Percentiles rank a stretch among this genome's conserved stretches.
These are phyloP conservation scores for Leucoraja erinaceus DNA, from an alignment of 2,113 vertebrate genomes.

Conservation along the genomic window DNA sequence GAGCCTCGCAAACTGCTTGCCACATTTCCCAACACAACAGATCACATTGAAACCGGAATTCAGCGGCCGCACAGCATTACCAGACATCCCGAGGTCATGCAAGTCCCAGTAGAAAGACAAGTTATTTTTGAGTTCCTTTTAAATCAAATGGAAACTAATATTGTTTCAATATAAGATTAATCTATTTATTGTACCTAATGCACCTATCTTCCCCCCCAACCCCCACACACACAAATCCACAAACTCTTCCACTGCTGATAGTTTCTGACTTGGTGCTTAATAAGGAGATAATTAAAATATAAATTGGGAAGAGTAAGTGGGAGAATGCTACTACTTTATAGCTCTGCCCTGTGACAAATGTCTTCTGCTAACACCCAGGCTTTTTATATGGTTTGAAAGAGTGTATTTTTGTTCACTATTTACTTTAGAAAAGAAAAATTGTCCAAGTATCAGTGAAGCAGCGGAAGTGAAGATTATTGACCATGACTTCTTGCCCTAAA, in stretches of 20 bases:
- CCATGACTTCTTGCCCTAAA: neutral
- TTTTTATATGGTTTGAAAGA: neutral
- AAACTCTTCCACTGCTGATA: too few species aligned
- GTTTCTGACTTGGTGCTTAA: too few species aligned
- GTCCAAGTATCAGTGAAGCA: neutral
- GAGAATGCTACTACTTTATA: neutral
- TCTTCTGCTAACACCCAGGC: neutral
- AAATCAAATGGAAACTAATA: neutral
- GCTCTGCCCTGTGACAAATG: neutral
- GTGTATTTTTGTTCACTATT: neutral
- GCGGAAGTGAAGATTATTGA: neutral
- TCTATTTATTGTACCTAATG: neutral
- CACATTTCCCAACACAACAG: neutral
- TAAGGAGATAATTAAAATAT: neutral
- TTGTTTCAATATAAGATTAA: neutral
- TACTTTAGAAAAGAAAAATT: neutral
- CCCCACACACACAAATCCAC: too few species aligned
- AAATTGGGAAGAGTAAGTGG: neutral
- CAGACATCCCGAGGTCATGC: neutral
- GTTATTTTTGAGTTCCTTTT: neutral
- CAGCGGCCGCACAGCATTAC: neutral
- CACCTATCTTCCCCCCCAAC: too few species aligned
- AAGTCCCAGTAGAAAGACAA: neutral
- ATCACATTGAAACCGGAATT: neutral
- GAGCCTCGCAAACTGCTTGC: neutral